phyloP scores from a whole-genome alignment of 92 coral and sea anemone genomes.

The Palythoa grandis region DNA sequence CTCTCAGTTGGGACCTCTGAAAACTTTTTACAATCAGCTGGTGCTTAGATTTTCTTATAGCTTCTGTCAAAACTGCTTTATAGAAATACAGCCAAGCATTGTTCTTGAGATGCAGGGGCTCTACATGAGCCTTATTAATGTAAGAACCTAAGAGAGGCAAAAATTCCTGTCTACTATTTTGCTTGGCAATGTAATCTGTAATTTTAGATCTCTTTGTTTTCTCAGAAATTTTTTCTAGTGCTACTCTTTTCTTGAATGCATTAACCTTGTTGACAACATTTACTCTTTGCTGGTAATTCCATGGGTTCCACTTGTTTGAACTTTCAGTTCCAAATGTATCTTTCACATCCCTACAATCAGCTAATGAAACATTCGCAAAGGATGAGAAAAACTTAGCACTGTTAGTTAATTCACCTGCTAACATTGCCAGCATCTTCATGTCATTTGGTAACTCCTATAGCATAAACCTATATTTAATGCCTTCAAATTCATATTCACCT shows the following conservation, averaged over 20 bases:
- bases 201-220: neutral
- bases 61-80: neutral
- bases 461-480: constrained; percentile 48
- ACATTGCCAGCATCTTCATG: constrained; percentile 63
- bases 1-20: neutral
- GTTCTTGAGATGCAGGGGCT: neutral
- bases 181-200: neutral
- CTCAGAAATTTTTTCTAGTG: neutral
- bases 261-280: constrained; percentile 4
- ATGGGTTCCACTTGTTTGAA: constrained; percentile 51
- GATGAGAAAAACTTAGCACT: constrained; percentile 50
- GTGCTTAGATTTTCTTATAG: neutral
- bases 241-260: neutral
- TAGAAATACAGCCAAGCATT: neutral
- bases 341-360: constrained; percentile 24
- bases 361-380: constrained; percentile 44
- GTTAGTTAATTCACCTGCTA: constrained; percentile 53
- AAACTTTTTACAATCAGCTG: neutral
- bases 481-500: constrained; percentile 45
- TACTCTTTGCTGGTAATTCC: constrained; percentile 1
- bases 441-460: constrained; percentile 71
- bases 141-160: neutral
- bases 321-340: constrained; percentile 49
- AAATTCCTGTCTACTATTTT: constrained; percentile 1
- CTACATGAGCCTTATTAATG: neutral